These are phyloP conservation scores for Steinernema hermaphroditum DNA, from an alignment of 2,888 invertebrate genomes.

Conservation along the genomic window DNA sequence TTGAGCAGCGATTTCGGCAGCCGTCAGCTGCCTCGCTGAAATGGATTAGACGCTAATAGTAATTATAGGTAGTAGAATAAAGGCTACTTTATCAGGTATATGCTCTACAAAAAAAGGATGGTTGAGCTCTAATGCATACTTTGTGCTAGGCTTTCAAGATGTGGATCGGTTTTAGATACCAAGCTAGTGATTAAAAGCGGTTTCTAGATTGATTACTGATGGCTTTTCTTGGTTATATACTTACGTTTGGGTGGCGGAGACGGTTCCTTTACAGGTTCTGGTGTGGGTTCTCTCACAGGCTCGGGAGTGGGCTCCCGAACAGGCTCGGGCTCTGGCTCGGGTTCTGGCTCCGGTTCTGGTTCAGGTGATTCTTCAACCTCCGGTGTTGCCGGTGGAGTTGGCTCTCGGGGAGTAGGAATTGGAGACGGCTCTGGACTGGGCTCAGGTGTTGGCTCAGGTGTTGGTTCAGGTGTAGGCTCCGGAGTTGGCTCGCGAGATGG, in stretches of 20 bases:
- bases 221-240: no score
- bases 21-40: constrained; percentile 50
- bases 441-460: constrained; percentile 46
- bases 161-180: not conserved
- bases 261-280: constrained; percentile 30
- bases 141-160: no score
- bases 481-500: constrained; percentile 33
- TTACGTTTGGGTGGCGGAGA: constrained; percentile 1
- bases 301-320: constrained; percentile 40
- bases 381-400: constrained; percentile 37
- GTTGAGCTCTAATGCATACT: no score
- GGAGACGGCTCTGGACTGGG: constrained; percentile 51
- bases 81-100: no score
- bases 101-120: no score
- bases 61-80: no score
- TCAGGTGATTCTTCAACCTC: constrained; percentile 14
- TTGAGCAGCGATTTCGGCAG: constrained; percentile 57
- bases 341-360: constrained; percentile 43
- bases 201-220: no score
- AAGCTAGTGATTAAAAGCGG: constrained; percentile 37
- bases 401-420: constrained; percentile 39
- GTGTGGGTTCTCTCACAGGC: constrained; percentile 32
- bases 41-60: no score
- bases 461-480: constrained; percentile 40
- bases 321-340: constrained; percentile 46